These are phyloP conservation scores for Erannis defoliaria DNA, from an alignment of 2,888 invertebrate genomes.

Conservation along the genomic window DNA sequence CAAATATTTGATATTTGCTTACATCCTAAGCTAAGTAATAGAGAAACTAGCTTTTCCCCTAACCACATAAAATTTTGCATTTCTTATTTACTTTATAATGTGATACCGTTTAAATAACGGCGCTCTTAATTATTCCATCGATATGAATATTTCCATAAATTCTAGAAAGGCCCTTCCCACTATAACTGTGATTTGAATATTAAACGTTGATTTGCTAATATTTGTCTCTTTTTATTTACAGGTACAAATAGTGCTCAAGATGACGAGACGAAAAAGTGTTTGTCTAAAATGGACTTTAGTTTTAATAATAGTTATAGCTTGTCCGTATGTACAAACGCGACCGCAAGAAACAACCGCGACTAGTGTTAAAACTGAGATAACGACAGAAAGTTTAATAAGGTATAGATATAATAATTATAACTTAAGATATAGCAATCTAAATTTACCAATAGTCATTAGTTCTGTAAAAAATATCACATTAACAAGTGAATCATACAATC, in stretches of 20 bases:
- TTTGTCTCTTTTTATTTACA: slow-evolving; percentile 65
- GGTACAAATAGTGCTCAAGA: slow-evolving; percentile 68
- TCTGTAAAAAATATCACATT: slow-evolving; percentile 45
- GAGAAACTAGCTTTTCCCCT: background rate
- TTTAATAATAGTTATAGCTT: slow-evolving; percentile 72
- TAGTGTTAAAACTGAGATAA: slow-evolving; percentile 59
- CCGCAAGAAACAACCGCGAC: slow-evolving; percentile 66
- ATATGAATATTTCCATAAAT: background rate
- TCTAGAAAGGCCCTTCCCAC: background rate
- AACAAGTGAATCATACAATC: slow-evolving; percentile 9
- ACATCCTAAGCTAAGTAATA: background rate
- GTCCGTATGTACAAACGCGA: slow-evolving; percentile 69
- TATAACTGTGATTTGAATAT: background rate
- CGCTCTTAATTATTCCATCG: background rate
- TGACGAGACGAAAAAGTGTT: slow-evolving; percentile 80
- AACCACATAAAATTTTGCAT: background rate
- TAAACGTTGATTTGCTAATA: background rate
- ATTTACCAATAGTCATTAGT: slow-evolving; percentile 58
- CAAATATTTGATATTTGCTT: too few relatives aligned
- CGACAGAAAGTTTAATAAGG: slow-evolving; percentile 73
- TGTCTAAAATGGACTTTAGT: slow-evolving; percentile 79
- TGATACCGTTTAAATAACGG: background rate
- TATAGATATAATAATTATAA: slow-evolving; percentile 67
- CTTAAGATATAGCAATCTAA: slow-evolving; percentile 50
- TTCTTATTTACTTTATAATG: background rate